These are phyloP conservation scores for Andinoacara biseriatus DNA, from an alignment of 2,113 vertebrate species.

Conservation along the genomic window DNA sequence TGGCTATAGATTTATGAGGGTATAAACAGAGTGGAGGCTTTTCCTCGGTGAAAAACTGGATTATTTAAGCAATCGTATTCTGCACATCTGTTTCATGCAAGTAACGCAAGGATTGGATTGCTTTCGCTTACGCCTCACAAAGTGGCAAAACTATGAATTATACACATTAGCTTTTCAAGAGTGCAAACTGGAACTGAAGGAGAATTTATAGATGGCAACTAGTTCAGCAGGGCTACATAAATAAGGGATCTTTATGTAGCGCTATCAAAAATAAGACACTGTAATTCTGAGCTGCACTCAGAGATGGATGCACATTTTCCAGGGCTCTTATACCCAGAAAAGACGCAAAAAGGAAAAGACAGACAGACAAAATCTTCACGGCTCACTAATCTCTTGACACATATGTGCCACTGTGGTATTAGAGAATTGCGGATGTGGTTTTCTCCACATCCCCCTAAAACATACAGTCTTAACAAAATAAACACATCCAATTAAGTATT, in stretches of 20 bases:
- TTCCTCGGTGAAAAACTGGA: slow-evolving; percentile 14
- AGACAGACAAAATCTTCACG: slow-evolving; percentile 37
- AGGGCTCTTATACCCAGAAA: slow-evolving; percentile 18
- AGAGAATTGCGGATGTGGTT: slow-evolving; percentile 42
- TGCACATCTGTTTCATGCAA: slow-evolving; percentile 8
- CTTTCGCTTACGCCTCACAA: slow-evolving; percentile 10
- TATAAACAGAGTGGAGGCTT: slow-evolving; percentile 21
- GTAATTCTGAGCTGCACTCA: slow-evolving; percentile 7
- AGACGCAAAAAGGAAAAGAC: background rate
- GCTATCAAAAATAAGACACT: slow-evolving; percentile 4
- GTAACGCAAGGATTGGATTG: slow-evolving; percentile 19
- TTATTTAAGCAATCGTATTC: slow-evolving; percentile 25
- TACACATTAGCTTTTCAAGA: slow-evolving; percentile 14
- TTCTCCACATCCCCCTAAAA: slow-evolving; percentile 38
- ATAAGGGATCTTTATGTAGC: slow-evolving; percentile 5
- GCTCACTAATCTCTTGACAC: slow-evolving; percentile 66
- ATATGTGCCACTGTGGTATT: slow-evolving; percentile 53
- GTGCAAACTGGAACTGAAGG: background rate
- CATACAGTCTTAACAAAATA: slow-evolving; percentile 57
- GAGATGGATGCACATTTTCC: slow-evolving; percentile 31
- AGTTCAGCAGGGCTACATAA: background rate
- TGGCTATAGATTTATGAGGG: slow-evolving; percentile 44
- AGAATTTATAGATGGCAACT: slow-evolving; percentile 17
- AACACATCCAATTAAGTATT: slow-evolving; percentile 71
- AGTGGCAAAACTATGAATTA: slow-evolving; percentile 15